phyloP scores from a whole-genome alignment of 2,888 invertebrate species.

The Drosophila limbata region DNA sequence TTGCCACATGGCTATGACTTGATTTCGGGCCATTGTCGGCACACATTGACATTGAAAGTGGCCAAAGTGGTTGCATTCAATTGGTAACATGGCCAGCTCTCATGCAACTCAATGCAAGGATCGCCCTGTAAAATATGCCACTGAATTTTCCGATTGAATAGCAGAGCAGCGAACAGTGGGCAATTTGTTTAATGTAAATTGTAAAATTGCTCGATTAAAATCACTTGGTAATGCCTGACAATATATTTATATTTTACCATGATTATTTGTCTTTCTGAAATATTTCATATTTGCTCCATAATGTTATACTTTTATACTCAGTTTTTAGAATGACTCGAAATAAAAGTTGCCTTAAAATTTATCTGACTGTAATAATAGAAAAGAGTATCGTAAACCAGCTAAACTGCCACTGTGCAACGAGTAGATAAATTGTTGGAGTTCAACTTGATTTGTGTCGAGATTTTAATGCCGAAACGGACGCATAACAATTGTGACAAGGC shows the following conservation, averaged over 20 bases:
- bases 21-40: constrained; percentile 9
- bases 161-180: background rate
- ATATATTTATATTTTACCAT: too few relatives aligned
- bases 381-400: too few relatives aligned
- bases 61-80: constrained; percentile 42
- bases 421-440: background rate
- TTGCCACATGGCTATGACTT: constrained; percentile 17
- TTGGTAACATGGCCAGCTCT: constrained; percentile 16
- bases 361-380: too few relatives aligned
- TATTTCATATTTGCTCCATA: too few relatives aligned
- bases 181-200: too few relatives aligned
- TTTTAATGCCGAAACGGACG: constrained; percentile 14
- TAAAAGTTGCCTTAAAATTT: too few relatives aligned
- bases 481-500: constrained; percentile 13
- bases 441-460: constrained; percentile 23
- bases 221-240: too few relatives aligned
- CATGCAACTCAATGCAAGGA: constrained; percentile 12
- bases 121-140: constrained; percentile 21
- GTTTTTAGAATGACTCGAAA: too few relatives aligned
- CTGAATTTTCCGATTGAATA: constrained; percentile 20
- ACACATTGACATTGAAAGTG: constrained; percentile 24
- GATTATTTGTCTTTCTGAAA: too few relatives aligned
- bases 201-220: too few relatives aligned
- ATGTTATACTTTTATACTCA: too few relatives aligned
- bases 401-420: background rate